Evolutionary conservation across 1,140 invertebrate species (phyloP).

Genomic region (Orchesella cincta): DNA sequence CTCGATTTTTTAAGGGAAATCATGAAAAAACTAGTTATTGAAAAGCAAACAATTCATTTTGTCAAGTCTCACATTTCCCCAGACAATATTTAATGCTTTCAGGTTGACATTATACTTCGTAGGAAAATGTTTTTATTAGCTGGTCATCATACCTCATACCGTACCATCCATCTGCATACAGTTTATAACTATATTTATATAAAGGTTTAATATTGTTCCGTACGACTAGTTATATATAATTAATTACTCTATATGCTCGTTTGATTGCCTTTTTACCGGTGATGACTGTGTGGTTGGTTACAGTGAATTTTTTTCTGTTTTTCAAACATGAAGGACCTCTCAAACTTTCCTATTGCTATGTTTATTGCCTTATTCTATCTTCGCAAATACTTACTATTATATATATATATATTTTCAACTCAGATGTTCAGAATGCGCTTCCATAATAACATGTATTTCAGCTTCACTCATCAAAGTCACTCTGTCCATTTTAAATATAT

Average conservation of each 20-base stretch:
- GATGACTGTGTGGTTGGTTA: slow-evolving; percentile 38
- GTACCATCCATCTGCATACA: too few species aligned
- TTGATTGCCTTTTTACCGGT: neutral
- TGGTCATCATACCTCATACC: too few species aligned
- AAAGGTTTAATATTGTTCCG: neutral
- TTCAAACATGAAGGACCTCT: slow-evolving; percentile 66
- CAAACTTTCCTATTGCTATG: slow-evolving; percentile 64
- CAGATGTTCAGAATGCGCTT: slow-evolving; percentile 34
- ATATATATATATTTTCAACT: slow-evolving; percentile 42
- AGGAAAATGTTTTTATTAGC: too few species aligned
- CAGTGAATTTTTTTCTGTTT: slow-evolving; percentile 34
- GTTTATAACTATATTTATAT: neutral
- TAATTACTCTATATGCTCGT: neutral
- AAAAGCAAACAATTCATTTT: too few species aligned
- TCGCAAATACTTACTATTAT: slow-evolving; percentile 37
- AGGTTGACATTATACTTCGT: too few species aligned
- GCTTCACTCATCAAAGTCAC: too few species aligned
- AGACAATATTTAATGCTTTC: too few species aligned
- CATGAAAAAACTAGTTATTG: too few species aligned
- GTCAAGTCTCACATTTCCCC: too few species aligned
- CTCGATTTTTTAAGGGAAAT: too few species aligned
- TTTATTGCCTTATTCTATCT: slow-evolving; percentile 40
- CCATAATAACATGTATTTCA: too few species aligned
- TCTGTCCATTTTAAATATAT: too few species aligned
- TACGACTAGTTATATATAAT: neutral